phyloP scores from a whole-genome alignment of 2,113 vertebrate genomes.

The Micronycteris hirsuta region DNA sequence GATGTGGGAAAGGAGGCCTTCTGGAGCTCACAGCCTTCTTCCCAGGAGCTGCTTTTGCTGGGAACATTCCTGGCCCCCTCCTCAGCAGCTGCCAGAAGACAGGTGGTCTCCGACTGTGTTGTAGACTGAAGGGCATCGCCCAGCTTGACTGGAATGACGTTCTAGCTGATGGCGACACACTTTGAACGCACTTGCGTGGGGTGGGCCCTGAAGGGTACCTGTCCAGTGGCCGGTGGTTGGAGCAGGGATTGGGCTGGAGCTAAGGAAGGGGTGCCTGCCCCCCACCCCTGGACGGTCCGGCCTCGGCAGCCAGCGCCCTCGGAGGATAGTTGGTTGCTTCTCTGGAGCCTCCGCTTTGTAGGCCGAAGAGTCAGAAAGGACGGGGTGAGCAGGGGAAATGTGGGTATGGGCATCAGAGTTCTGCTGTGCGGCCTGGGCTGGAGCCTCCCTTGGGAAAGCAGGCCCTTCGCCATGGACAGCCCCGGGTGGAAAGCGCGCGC shows the following conservation, averaged over 20 bases:
- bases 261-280: neutral
- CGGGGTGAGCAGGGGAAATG: neutral
- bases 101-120: neutral
- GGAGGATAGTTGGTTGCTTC: neutral
- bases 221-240: neutral
- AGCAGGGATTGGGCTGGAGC: neutral
- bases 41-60: neutral
- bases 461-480: neutral
- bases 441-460: accelerated
- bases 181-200: neutral
- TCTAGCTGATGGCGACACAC: neutral
- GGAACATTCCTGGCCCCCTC: constrained; percentile 20
- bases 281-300: accelerated
- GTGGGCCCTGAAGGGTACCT: neutral
- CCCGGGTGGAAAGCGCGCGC: neutral
- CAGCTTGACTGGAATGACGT: neutral
- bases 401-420: accelerated
- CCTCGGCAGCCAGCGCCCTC: neutral
- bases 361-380: neutral
- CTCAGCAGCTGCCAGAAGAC: neutral
- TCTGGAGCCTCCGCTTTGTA: neutral
- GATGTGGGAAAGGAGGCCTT: neutral
- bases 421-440: neutral
- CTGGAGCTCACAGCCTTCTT: neutral
- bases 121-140: neutral